Evolutionary conservation across 2,888 invertebrate genomes (phyloP), one percentile per base, ranked within the genome.

Genomic region (Panorpa germanica): DNA sequence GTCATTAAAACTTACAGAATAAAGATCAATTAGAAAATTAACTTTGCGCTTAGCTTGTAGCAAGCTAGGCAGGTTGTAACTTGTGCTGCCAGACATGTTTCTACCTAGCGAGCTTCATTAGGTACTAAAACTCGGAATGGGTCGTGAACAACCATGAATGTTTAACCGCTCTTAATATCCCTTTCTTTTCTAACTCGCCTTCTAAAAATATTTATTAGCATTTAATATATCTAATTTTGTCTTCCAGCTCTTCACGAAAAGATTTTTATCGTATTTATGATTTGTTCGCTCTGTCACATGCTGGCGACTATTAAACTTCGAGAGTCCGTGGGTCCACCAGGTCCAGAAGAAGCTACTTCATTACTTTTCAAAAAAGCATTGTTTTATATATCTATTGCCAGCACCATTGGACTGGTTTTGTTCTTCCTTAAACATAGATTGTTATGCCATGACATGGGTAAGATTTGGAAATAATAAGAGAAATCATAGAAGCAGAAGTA

Each of bases 391-490:
- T 85, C 85, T 36, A 61, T 83, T 34, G 59, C 71, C 28, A 72
- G 80, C 45, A 88, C 90, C 12, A 56, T 74, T 35, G 86, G 86
- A 25, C 68, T 91, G 39, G 61, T 90, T 39, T 61, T 77, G 45
- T 90, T 86, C 63, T 91, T 90, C 59, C 61, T 85, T 42, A 72
- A 81, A 49, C 91, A 91, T 59, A 69, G 91, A 42, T 61, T 86
- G 39, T 63, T 83, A 39, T 91, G 91, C 55, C 76, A 83, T 43
- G 82, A 83, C 46, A 66, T 85, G 60, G 88, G 90, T 88, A 61
- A 65, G 67, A 52, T 31, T 29, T 27, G 19, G 3, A 37, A 31
- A 8, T 15, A 14, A 26, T 15, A 22, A 18, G 29, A 36, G n/a
- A n/a, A n/a, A n/a, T n/a, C 6, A 33, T 25, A 5, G 6, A 26